Conservation (phyloP, 2,888 invertebrate species). For the Polia nebulosa region DNA sequence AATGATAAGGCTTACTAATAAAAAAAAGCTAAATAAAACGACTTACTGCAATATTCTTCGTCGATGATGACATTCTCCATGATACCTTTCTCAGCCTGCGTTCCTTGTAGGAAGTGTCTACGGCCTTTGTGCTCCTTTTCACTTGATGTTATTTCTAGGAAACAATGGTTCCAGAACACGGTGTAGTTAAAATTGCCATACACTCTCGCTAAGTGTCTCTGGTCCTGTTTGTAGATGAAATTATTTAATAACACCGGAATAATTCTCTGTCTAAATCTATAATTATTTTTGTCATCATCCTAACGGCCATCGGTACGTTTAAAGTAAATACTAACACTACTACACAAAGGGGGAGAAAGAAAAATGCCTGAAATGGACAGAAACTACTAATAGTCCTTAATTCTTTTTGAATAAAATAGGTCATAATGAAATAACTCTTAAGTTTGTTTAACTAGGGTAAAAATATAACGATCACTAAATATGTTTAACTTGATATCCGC, state of each 20-base stretch:
- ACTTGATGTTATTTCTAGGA: conserved; percentile 72
- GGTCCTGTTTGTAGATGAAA: conserved; percentile 61
- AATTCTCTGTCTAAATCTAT: no score
- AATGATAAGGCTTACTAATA: no score
- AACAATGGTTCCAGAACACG: conserved; percentile 72
- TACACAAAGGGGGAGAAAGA: no score
- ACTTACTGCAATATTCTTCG: conserved; percentile 50
- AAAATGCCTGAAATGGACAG: no score
- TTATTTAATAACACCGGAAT: neutral
- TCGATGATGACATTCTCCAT: conserved; percentile 73
- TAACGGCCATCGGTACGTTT: no score
- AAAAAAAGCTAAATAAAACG: neutral
- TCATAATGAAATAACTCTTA: no score
- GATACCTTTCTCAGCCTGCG: conserved; percentile 62
- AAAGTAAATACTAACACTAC: no score
- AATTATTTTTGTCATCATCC: neutral
- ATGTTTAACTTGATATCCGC: no score
- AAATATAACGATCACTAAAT: no score
- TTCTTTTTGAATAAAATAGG: no score
- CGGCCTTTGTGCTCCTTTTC: conserved; percentile 11
- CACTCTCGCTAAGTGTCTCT: conserved; percentile 49
- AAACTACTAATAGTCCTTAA: no score
- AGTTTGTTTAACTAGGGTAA: no score
- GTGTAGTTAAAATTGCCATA: conserved; percentile 70
- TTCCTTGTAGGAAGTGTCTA: conserved; percentile 73